These are phyloP conservation scores for Chloropsis cyanopogon DNA, from an alignment of 2,113 vertebrate genomes.

Conservation along the genomic window DNA sequence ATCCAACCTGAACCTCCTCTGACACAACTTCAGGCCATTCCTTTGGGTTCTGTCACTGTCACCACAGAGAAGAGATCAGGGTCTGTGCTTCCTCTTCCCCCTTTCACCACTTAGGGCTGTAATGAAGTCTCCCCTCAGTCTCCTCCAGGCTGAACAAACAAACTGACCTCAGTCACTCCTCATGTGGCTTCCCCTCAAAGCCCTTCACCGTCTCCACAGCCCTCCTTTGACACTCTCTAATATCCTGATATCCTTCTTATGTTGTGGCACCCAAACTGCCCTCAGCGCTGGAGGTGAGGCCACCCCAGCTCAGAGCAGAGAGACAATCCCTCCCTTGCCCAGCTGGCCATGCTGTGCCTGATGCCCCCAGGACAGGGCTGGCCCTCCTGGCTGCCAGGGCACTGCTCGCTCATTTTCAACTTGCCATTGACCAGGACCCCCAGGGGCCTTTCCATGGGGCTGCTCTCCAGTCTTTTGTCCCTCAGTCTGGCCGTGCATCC, in stretches of 20 bases:
- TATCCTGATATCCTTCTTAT: not conserved
- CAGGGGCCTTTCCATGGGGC: fast-evolving
- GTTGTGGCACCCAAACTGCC: not conserved
- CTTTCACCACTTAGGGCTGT: not conserved
- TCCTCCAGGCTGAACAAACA: not conserved
- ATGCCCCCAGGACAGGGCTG: fast-evolving
- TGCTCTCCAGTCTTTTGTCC: not conserved
- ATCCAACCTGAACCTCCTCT: not conserved
- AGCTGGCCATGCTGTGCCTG: fast-evolving
- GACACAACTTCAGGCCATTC: not conserved
- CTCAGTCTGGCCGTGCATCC: not conserved
- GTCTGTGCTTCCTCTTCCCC: not conserved
- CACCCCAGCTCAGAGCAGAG: fast-evolving
- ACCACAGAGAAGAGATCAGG: not conserved
- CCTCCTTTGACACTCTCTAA: not conserved
- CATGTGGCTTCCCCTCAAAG: not conserved
- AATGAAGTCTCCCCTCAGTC: not conserved
- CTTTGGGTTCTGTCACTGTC: not conserved
- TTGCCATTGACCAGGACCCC: fast-evolving
- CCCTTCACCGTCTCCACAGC: not conserved
- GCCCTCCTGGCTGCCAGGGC: not conserved
- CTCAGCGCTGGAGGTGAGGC: not conserved
- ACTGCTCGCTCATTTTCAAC: not conserved
- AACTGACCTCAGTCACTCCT: not conserved
- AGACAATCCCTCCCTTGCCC: not conserved